Evolutionary conservation across 2,113 vertebrate genomes (phyloP).

Genomic region (Otis tarda): DNA sequence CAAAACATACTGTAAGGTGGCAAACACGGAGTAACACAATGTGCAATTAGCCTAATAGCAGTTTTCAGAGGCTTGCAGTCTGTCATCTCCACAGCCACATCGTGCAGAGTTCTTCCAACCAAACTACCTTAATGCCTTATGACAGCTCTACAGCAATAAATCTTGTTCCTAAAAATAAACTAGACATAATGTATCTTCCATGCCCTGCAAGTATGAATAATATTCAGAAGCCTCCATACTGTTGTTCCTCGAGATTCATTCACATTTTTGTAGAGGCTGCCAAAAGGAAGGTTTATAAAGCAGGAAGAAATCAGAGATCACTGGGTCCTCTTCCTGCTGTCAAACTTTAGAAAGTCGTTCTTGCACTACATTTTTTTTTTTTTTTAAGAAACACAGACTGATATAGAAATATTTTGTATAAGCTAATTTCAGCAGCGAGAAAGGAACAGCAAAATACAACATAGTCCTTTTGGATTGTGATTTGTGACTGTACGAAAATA

Average conservation of each 20-base stretch:
- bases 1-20: background rate
- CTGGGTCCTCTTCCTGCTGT: background rate
- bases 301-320: background rate
- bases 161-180: constrained; percentile 68
- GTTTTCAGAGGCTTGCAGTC: constrained; percentile 8
- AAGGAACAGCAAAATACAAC: background rate
- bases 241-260: constrained; percentile 44
- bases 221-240: constrained; percentile 32
- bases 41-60: constrained; percentile 53
- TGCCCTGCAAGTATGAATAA: constrained; percentile 44
- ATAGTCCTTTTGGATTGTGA: background rate
- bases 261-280: background rate
- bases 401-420: background rate
- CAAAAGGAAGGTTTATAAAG: background rate
- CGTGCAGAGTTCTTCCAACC: background rate
- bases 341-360: background rate
- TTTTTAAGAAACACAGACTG: background rate
- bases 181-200: constrained; percentile 57
- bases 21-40: constrained; percentile 27
- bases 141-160: constrained; percentile 45
- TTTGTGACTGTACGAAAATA: constrained; percentile 14
- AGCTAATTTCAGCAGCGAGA: background rate
- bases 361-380: background rate
- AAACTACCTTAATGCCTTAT: constrained; percentile 44
- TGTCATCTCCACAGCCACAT: constrained; percentile 17